Conservation (phyloP, 2,797 vertebrate genomes). For the Xiphophorus birchmanni region DNA sequence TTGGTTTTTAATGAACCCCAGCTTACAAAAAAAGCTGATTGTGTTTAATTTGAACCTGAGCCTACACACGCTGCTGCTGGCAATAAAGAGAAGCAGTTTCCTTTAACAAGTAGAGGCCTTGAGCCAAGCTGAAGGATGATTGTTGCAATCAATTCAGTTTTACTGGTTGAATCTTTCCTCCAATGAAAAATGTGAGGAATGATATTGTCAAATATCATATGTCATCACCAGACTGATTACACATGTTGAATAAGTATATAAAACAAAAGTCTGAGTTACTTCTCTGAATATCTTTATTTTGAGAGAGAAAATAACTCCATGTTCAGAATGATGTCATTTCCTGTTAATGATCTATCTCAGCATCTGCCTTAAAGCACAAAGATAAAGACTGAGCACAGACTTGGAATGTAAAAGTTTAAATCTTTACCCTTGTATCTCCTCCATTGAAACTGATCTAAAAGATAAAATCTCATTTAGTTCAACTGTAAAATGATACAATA, state of each 20-base stretch:
- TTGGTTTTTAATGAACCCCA: background rate
- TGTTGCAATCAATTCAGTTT: background rate
- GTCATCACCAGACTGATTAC: background rate
- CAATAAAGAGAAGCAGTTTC: background rate
- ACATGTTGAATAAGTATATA: background rate
- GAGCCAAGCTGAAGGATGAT: background rate
- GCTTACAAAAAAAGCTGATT: background rate
- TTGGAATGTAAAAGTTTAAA: conserved; percentile 34
- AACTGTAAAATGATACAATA: conserved; percentile 14
- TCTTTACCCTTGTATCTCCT: conserved; percentile 33
- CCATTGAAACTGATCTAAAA: conserved; percentile 22
- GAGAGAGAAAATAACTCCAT: conserved; percentile 3
- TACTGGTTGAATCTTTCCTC: background rate
- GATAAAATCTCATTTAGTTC: conserved; percentile 17
- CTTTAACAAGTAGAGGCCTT: background rate
- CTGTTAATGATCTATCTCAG: conserved; percentile 4
- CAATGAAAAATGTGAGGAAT: background rate
- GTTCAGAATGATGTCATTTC: background rate
- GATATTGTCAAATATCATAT: background rate
- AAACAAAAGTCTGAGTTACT: background rate
- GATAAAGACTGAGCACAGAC: conserved; percentile 31
- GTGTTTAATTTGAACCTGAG: background rate
- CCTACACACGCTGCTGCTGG: background rate
- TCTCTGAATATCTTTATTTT: background rate
- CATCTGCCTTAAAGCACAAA: conserved; percentile 5